Evolutionary conservation across 2,888 invertebrate genomes (phyloP), one percentile per base, ranked within the genome.

Genomic region (Lucinisca nassula): DNA sequence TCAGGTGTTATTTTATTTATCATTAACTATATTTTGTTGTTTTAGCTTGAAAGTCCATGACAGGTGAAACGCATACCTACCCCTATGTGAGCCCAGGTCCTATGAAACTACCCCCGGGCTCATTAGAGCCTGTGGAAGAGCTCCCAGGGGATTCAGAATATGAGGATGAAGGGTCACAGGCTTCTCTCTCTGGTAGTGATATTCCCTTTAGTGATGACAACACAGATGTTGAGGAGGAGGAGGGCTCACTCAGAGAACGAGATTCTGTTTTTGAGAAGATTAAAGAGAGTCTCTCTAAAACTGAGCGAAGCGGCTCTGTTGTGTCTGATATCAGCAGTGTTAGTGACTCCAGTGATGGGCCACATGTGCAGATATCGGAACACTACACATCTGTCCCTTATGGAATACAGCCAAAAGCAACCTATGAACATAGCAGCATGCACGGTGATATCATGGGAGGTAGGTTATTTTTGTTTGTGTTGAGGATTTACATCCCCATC

Each of bases 371-470:
- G 74, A 92, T 92, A 17, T 93, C 95, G 8, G 94, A 94, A 17
- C 90, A 95, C 51, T 95, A 92, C 79, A 92, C 94, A 8, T 92
- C 90, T 0, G 72, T 95, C 40, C 93, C 95, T 0, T 95, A 92
- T 91, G 95, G 95, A 3, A 91, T 95, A 70, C 94, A 95, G 67
- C 94, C 92, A 0, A 92, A 88, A 80, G 93, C 92, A 6, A 92
- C 92, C 0, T 96, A 95, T 87, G 94, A 94, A 79, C 96, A 95
- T 89, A 93, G 92, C 30, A 94, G 93, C 75, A 92, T 92, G 58
- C 91, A 93, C 80, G 90, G 94, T 40, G 95, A 95, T 73, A 95
- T 95, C n/a, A 95, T 95, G 94, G 95, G 95, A 90, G 93, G 95
- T 95, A 85, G 87, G 93, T n/a, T n/a, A n/a, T n/a, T n/a, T n/a